Conservation (phyloP, 1,140 invertebrate genomes). For the Oreohelix idahoensis region DNA sequence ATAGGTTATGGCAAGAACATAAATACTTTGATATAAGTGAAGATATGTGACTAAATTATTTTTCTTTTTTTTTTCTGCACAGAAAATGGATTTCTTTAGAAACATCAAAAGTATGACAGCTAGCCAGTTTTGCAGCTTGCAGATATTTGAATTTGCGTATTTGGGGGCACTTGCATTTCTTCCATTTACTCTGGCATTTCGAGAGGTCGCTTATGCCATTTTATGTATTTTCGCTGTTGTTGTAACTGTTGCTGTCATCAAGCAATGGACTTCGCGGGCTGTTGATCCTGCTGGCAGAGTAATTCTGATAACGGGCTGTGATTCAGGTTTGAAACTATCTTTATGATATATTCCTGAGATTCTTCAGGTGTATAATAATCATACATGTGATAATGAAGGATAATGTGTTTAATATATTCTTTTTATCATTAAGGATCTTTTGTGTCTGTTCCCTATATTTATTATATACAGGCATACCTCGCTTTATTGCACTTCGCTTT, state of each 20-base stretch:
- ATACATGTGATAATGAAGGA: too few relatives aligned
- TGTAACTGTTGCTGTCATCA: slow-evolving; percentile 26
- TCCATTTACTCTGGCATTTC: slow-evolving; percentile 46
- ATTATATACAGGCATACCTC: too few relatives aligned
- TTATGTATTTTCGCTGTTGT: slow-evolving; percentile 28
- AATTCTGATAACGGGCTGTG: slow-evolving; percentile 52
- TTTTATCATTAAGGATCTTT: too few relatives aligned
- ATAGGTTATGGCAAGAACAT: too few relatives aligned
- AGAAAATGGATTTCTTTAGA: slow-evolving; percentile 22
- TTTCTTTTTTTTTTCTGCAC: slow-evolving; percentile 6
- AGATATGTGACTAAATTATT: too few relatives aligned
- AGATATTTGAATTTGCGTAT: slow-evolving; percentile 49
- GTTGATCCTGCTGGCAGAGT: slow-evolving; percentile 42
- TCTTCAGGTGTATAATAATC: too few relatives aligned
- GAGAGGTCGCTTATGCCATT: slow-evolving; percentile 40
- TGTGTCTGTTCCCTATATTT: too few relatives aligned
- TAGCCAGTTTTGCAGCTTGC: slow-evolving; percentile 43
- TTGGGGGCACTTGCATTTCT: slow-evolving; percentile 47
- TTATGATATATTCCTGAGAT: background rate
- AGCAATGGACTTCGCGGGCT: background rate
- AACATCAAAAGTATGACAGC: slow-evolving; percentile 39
- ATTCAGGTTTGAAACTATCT: slow-evolving; percentile 44
- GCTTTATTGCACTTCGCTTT: too few relatives aligned
- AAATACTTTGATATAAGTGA: too few relatives aligned
- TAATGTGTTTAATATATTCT: too few relatives aligned